Percentiles rank a stretch among this genome's conserved stretches.
phyloP scores from a whole-genome alignment of 2,888 invertebrate genomes.

The Eristalinus sepulchralis region DNA sequence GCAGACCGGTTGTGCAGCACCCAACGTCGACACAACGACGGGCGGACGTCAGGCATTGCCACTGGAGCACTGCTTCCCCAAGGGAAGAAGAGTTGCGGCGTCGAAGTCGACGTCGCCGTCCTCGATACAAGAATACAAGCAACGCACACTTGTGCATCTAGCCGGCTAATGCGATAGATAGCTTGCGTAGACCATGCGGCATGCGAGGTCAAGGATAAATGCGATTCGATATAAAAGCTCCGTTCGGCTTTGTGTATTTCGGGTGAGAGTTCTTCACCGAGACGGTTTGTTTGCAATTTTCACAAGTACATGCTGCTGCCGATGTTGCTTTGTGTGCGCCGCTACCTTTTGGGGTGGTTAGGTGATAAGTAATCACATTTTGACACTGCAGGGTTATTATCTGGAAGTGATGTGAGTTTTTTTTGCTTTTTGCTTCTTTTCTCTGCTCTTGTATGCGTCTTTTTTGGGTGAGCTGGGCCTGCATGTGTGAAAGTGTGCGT shows the following conservation, averaged over 20 bases:
- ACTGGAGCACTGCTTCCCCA: not conserved
- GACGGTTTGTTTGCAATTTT: slow-evolving; percentile 29
- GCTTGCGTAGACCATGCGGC: slow-evolving; percentile 44
- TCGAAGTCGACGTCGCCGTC: not conserved
- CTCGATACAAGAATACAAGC: not conserved
- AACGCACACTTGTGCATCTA: not conserved
- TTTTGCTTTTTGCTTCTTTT: slow-evolving; percentile 1
- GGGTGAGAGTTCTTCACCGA: slow-evolving; percentile 1
- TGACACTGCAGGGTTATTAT: slow-evolving; percentile 19
- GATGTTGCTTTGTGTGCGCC: not conserved
- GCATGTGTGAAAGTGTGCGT: not conserved
- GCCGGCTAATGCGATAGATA: not conserved
- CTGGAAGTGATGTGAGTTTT: slow-evolving; percentile 7
- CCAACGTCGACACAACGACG: not conserved
- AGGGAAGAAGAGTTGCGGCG: not conserved
- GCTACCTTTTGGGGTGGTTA: slow-evolving; percentile 25
- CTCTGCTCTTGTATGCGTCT: not conserved
- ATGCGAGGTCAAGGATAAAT: slow-evolving; percentile 62
- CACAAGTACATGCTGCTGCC: not conserved
- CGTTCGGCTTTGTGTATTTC: slow-evolving; percentile 1
- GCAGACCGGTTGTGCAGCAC: not conserved
- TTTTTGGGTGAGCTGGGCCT: not conserved
- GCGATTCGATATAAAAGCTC: slow-evolving; percentile 39
- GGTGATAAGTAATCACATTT: slow-evolving; percentile 33
- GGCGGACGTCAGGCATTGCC: not conserved